Evolutionary conservation across 2,113 vertebrate genomes (phyloP).

Genomic region (Melanocharis versteri): DNA sequence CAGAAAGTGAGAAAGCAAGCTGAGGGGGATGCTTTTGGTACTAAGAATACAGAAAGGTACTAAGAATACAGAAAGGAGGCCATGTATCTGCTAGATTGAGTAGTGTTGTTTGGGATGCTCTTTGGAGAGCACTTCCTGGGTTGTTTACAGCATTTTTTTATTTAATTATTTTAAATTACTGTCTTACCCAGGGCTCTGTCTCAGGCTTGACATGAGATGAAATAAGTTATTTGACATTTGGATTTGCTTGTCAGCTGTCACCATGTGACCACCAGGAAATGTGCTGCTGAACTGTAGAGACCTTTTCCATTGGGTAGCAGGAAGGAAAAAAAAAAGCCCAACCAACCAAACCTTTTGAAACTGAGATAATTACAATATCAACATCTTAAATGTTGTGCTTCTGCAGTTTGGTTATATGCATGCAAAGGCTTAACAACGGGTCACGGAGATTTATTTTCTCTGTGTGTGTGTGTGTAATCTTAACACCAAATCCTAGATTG

Average conservation of each 20-base stretch:
- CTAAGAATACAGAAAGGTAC: background rate
- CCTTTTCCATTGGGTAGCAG: background rate
- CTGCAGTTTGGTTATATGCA: background rate
- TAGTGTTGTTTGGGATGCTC: background rate
- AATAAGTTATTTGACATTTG: background rate
- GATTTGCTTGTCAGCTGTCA: background rate
- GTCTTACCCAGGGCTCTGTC: background rate
- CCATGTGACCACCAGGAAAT: background rate
- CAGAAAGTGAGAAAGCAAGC: background rate
- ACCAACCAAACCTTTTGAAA: background rate
- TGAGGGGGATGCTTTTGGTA: background rate
- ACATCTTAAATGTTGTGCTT: background rate
- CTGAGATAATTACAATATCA: background rate
- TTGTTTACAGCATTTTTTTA: background rate
- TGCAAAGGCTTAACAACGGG: background rate
- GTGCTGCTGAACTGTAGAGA: background rate
- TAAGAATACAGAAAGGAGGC: background rate
- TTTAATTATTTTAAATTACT: background rate
- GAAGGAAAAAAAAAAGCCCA: background rate
- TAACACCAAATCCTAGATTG: background rate
- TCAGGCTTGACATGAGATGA: background rate
- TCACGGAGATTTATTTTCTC: background rate
- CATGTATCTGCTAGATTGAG: background rate
- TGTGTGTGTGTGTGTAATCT: background rate
- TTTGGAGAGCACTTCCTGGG: background rate